Evolutionary conservation across 2,888 invertebrate species (phyloP).

Genomic region (Platycnemis pennipes): DNA sequence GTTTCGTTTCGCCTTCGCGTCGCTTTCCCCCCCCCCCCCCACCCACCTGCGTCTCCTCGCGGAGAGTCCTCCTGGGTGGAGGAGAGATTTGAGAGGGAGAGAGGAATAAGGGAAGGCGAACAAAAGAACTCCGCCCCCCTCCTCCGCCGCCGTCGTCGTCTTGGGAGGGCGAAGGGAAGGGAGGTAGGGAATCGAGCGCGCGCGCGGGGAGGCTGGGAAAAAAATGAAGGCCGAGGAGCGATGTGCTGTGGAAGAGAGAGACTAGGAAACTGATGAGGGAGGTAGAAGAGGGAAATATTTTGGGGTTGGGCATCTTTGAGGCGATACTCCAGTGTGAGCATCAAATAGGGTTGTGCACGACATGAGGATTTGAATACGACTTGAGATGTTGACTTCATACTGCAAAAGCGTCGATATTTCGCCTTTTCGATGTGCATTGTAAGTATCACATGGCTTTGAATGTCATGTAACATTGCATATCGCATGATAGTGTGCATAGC

Average conservation of each 20-base stretch:
- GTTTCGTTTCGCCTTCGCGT: not conserved
- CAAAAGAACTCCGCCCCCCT: not conserved
- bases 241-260: not conserved
- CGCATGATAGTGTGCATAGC: too few species aligned
- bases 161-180: not conserved
- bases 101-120: not conserved
- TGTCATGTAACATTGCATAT: too few species aligned
- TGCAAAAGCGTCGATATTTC: too few species aligned
- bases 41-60: not conserved
- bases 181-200: not conserved
- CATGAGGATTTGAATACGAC: too few species aligned
- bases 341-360: not conserved
- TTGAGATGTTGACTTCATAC: too few species aligned
- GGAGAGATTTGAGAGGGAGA: not conserved
- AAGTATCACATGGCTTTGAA: too few species aligned
- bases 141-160: not conserved
- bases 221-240: not conserved
- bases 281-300: not conserved
- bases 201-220: not conserved
- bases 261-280: not conserved
- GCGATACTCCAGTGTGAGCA: not conserved
- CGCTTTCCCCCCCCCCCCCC: not conserved
- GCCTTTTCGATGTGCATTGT: too few species aligned
- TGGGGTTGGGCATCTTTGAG: not conserved
- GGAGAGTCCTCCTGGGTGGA: not conserved